Percentiles rank a stretch among this genome's conserved stretches.
phyloP scores from a whole-genome alignment of 1,140 invertebrate species.

The Nasonia longicornis region DNA sequence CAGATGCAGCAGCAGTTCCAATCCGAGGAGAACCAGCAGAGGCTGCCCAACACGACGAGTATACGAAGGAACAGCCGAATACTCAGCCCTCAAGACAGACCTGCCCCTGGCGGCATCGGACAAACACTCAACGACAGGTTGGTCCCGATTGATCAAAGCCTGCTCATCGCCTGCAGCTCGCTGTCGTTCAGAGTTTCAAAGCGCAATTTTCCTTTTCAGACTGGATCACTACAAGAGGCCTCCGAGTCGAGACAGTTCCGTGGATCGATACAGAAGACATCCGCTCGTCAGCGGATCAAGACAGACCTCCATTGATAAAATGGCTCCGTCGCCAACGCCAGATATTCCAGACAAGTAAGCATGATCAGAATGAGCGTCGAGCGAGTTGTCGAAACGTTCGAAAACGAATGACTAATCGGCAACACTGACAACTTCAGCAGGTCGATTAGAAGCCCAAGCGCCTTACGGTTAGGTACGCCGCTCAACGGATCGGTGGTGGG shows the following conservation, averaged over 20 bases:
- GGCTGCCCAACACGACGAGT: conserved; percentile 56
- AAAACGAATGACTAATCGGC: no score
- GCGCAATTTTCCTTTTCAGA: conserved; percentile 57
- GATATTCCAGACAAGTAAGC: conserved; percentile 67
- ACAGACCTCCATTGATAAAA: conserved; percentile 81
- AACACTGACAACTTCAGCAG: conserved; percentile 50
- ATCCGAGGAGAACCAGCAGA: conserved; percentile 58
- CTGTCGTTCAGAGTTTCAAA: not conserved
- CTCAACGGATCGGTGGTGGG: conserved; percentile 66
- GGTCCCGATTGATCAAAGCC: not conserved
- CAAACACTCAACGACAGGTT: conserved; percentile 66
- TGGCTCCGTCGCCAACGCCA: conserved; percentile 61
- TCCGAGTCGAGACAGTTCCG: conserved; percentile 87
- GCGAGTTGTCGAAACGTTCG: no score
- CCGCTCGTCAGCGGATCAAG: conserved; percentile 72
- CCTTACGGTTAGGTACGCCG: conserved; percentile 65
- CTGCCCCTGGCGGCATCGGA: conserved; percentile 58
- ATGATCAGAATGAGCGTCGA: not conserved
- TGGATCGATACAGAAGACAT: conserved; percentile 81
- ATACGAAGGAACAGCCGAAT: conserved; percentile 65
- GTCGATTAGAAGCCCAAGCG: conserved; percentile 67
- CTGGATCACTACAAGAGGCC: conserved; percentile 94
- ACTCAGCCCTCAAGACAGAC: conserved; percentile 64
- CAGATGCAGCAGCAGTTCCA: conserved; percentile 58
- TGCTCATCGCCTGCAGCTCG: not conserved